phyloP scores from a whole-genome alignment of 1,140 invertebrate genomes.

The Triops cancriformis region DNA sequence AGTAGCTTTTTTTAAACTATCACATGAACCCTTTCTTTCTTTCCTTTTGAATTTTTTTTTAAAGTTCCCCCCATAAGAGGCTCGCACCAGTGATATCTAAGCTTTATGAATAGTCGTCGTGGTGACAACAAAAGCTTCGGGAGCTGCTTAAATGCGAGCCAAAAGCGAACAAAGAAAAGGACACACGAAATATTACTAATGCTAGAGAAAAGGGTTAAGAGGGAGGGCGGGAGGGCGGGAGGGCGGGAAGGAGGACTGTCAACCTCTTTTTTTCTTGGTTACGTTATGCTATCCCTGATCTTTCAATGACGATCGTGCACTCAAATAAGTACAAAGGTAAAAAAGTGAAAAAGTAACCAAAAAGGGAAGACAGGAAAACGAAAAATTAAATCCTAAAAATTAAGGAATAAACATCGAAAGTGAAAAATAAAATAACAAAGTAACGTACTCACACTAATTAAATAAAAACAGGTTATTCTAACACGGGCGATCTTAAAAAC shows the following conservation, averaged over 20 bases:
- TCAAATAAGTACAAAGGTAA: too few species aligned
- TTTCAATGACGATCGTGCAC: not conserved
- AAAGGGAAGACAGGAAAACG: too few species aligned
- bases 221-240: not conserved
- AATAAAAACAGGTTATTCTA: too few species aligned
- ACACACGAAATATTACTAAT: not conserved
- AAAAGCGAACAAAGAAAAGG: not conserved
- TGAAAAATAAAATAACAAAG: too few species aligned
- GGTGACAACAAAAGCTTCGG: conserved; percentile 7
- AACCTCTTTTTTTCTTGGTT: not conserved
- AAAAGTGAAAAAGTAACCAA: too few species aligned
- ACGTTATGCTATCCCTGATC: too few species aligned
- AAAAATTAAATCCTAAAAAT: too few species aligned
- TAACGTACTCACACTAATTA: too few species aligned
- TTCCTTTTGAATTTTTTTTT: not conserved
- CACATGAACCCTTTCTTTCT: not conserved
- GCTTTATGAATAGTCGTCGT: not conserved
- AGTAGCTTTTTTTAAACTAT: not conserved
- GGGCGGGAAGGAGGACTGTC: not conserved
- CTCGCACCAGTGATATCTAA: not conserved
- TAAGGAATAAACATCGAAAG: too few species aligned
- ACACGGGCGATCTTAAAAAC: too few species aligned
- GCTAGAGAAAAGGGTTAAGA: not conserved
- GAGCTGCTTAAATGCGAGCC: not conserved
- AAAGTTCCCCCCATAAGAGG: not conserved